Base-by-base conservation (phyloP, 2,888 invertebrate genomes). In the Lomographa bimaculata region DNA sequence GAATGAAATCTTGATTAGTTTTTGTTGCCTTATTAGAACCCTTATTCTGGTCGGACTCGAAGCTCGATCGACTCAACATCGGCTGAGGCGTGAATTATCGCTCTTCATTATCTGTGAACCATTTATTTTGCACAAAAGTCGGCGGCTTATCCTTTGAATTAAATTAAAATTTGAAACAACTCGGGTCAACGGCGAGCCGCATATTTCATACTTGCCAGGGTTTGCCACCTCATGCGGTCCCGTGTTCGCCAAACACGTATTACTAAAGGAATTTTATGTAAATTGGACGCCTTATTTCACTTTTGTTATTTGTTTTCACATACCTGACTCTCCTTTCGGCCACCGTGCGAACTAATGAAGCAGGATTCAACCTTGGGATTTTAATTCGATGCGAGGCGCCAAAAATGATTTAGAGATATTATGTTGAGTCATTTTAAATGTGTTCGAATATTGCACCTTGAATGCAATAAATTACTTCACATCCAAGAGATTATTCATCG, bases 141-240 rank as follows among this genome's bases (percentile, higher is more conserved):
- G 65, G 70, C 79, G 77, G 76, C 68, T 65, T 60, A 71, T 67
- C 74, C 76, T 83, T 83, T 81, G 80, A 75, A 71, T 79, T 75
- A 79, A 79, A 80, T 80, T 79, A 74, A 81, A 74, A 72, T 79
- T 80, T 79, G 74, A 81, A 74, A 72, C 69, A 70, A 69, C 65
- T 72, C 72, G 66, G 68, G 49, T 48, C 45, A 48, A 50, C 54
- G 48, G 56, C 60, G 58, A 61, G 63, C 62, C 68, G 60, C 74
- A 77, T 76, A 79, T 72, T 71, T 79, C 75, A 75, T 76, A 68
- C 65, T 41, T 42, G 24, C 48, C 50, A 33, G 39, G 35, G 33
- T 38, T 38, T 25, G 44, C 44, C 46, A 49, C 48, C 46, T 44
- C 44, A 40, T 33, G 43, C 30, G 14, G 43, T 27, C 35, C 41